Conservation (phyloP, 2,888 invertebrate genomes). For the Polymixis flavicincta region DNA sequence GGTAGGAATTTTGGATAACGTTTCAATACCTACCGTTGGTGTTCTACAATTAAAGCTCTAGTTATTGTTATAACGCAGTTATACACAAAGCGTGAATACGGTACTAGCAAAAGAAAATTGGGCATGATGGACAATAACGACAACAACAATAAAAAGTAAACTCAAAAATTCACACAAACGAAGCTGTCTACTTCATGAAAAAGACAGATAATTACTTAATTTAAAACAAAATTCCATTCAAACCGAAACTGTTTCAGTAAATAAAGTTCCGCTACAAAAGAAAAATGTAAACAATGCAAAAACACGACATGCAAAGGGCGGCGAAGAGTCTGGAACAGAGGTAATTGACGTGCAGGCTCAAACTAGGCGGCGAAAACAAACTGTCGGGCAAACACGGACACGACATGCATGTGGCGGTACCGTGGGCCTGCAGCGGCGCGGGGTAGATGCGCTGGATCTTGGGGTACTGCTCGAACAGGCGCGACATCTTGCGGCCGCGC, state of each 20-base stretch:
- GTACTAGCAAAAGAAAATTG: constrained; percentile 32
- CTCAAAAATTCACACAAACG: constrained; percentile 61
- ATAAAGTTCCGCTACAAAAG: constrained; percentile 75
- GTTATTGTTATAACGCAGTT: constrained; percentile 20
- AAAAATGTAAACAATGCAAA: constrained; percentile 80
- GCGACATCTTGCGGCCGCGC: constrained; percentile 91
- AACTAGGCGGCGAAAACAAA: constrained; percentile 81
- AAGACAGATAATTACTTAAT: constrained; percentile 68
- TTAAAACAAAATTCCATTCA: constrained; percentile 71
- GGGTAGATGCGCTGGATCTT: constrained; percentile 95
- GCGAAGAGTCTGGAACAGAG: constrained; percentile 77
- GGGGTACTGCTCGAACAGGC: constrained; percentile 93
- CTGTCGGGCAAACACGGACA: constrained; percentile 76
- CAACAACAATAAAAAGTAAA: constrained; percentile 37
- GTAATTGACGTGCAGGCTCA: constrained; percentile 84
- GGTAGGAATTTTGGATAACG: neutral
- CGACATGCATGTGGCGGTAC: constrained; percentile 83
- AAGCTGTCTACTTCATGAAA: constrained; percentile 57
- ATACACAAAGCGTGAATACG: constrained; percentile 48
- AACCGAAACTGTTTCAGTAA: constrained; percentile 69
- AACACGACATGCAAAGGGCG: constrained; percentile 85
- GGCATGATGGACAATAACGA: constrained; percentile 6
- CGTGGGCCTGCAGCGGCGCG: constrained; percentile 89
- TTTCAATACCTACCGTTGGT: neutral
- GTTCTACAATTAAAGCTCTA: constrained; percentile 41